phyloP scores from a whole-genome alignment of 2,113 vertebrate genomes.

The Nicator chloris region DNA sequence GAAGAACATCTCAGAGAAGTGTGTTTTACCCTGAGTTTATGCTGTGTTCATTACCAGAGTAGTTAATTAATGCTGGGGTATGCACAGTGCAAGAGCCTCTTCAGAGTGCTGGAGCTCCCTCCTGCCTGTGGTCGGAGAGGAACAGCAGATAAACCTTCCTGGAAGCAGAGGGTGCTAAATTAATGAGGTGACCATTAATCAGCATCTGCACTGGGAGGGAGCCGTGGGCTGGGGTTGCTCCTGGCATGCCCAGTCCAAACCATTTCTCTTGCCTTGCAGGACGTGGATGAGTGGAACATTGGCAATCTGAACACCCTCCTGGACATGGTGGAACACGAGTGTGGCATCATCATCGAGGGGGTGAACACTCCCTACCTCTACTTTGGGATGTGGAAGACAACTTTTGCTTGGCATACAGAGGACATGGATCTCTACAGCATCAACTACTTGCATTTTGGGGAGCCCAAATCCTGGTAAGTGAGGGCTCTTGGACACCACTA shows the following conservation, averaged over 20 bases:
- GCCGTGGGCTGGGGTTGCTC: neutral
- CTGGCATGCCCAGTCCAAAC: neutral
- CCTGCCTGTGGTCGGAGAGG: neutral
- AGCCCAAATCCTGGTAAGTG: conserved; percentile 96
- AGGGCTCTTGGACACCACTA: neutral
- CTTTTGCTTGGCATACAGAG: conserved; percentile 98
- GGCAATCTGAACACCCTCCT: conserved; percentile 90
- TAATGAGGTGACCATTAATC: neutral
- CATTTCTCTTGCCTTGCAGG: conserved; percentile 59
- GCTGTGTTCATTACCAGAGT: neutral
- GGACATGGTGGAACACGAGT: conserved; percentile 98
- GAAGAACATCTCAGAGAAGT: neutral
- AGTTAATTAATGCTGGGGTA: neutral
- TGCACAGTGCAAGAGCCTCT: neutral
- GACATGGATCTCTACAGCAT: conserved; percentile 99
- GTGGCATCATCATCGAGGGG: conserved; percentile 96
- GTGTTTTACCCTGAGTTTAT: neutral
- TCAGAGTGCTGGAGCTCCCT: neutral
- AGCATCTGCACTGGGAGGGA: neutral
- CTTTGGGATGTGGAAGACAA: conserved; percentile 99
- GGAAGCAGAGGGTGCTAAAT: neutral
- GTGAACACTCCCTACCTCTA: conserved; percentile 99
- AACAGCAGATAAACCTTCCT: neutral
- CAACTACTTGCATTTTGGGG: conserved; percentile 98
- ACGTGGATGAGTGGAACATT: conserved; percentile 94